phyloP scores from a whole-genome alignment of 2,888 invertebrate genomes.

The Calameuta filiformis region DNA sequence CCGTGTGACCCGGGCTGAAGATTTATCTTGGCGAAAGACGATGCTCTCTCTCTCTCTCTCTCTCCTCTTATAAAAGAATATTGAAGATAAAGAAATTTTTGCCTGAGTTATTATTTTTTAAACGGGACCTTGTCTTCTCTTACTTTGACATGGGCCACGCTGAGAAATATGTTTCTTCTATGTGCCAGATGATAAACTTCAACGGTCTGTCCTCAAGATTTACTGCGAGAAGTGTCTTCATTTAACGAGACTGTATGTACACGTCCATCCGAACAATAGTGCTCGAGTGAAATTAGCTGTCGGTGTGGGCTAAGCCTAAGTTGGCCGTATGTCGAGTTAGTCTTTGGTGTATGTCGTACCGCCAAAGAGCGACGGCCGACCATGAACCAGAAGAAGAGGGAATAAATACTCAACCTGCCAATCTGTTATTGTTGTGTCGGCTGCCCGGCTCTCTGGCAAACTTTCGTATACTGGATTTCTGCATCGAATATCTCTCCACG shows the following conservation, averaged over 20 bases:
- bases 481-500: not conserved
- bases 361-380: constrained; percentile 13
- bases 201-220: not conserved
- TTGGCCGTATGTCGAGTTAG: not conserved
- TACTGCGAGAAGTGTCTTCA: not conserved
- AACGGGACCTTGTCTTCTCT: not conserved
- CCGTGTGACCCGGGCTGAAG: not conserved
- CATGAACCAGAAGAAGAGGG: constrained; percentile 5
- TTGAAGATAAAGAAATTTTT: not conserved
- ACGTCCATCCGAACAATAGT: not conserved
- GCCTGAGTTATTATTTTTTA: not conserved
- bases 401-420: not conserved
- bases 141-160: not conserved
- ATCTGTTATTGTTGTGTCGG: constrained; percentile 1
- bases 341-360: constrained; percentile 1
- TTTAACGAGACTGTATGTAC: not conserved
- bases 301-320: constrained; percentile 7
- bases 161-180: not conserved
- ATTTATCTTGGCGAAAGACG: not conserved
- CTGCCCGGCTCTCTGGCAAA: not conserved
- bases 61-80: not conserved
- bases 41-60: not conserved
- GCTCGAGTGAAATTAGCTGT: not conserved
- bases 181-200: not conserved
- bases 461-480: not conserved